These are phyloP conservation scores for Dicyrtoma fusca DNA, from an alignment of 2,888 invertebrate species.

Conservation along the genomic window DNA sequence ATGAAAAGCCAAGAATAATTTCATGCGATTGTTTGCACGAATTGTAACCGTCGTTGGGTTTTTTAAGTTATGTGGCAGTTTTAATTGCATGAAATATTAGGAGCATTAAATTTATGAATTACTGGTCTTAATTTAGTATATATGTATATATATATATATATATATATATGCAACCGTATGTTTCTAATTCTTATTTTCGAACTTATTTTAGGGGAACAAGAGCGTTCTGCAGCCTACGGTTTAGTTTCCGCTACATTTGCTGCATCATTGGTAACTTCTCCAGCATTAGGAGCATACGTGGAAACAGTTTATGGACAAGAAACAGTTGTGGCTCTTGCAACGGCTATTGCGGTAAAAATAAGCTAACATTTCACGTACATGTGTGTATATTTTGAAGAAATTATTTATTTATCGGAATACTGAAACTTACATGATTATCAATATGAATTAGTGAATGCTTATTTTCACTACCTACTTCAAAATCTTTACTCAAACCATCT, in stretches of 20 bases:
- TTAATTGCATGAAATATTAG: not conserved
- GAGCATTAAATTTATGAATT: not conserved
- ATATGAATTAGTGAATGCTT: too few relatives aligned
- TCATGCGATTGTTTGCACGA: too few relatives aligned
- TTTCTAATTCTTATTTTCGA: not conserved
- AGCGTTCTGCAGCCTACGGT: constrained; percentile 93
- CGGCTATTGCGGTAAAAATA: constrained; percentile 62
- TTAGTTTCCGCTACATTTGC: constrained; percentile 98
- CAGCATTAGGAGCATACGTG: constrained; percentile 89
- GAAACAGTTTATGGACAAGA: constrained; percentile 81
- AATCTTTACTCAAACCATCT: too few relatives aligned
- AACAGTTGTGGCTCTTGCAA: constrained; percentile 91
- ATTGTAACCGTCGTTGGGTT: too few relatives aligned
- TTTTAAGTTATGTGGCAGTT: too few relatives aligned
- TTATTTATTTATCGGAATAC: too few relatives aligned
- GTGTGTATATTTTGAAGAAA: too few relatives aligned
- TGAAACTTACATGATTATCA: too few relatives aligned
- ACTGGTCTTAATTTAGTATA: not conserved
- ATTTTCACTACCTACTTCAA: too few relatives aligned
- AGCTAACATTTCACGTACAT: too few relatives aligned
- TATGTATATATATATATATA: not conserved
- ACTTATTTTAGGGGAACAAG: constrained; percentile 73
- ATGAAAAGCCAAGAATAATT: not conserved
- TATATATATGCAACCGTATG: not conserved
- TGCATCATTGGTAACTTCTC: constrained; percentile 97